Evolutionary conservation across 2,888 invertebrate genomes (phyloP).

Genomic region (Morpho deidamia): DNA sequence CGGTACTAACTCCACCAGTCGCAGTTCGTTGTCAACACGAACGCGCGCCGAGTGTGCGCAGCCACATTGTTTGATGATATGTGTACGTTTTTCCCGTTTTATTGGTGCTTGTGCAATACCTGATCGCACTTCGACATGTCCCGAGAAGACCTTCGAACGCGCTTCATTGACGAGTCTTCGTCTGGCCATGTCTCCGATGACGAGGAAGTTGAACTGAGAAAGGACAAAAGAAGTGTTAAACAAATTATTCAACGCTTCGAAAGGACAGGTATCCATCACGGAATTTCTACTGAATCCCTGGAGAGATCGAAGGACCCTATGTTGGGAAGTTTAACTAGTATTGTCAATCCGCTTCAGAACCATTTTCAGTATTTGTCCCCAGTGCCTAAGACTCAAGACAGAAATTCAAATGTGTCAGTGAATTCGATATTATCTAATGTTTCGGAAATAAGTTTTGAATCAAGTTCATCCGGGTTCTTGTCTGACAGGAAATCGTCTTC

Average conservation of each 20-base stretch:
- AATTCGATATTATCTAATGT: conserved; percentile 71
- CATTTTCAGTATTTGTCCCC: conserved; percentile 62
- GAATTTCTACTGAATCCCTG: conserved; percentile 57
- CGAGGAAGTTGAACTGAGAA: conserved; percentile 56
- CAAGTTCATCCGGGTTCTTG: conserved; percentile 71
- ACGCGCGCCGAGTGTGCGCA: conserved; percentile 54
- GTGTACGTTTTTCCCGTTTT: conserved; percentile 47
- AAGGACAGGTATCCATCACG: conserved; percentile 46
- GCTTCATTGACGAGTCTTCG: conserved; percentile 44
- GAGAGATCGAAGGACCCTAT: conserved; percentile 50
- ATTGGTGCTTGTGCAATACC: conserved; percentile 51
- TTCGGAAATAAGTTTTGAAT: conserved; percentile 66
- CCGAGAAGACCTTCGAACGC: conserved; percentile 55
- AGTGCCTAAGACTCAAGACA: conserved; percentile 57
- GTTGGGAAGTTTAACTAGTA: conserved; percentile 60
- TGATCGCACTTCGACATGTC: conserved; percentile 54
- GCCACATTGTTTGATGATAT: conserved; percentile 53
- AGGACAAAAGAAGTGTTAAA: conserved; percentile 57
- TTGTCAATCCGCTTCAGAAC: conserved; percentile 58
- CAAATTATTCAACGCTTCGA: conserved; percentile 70
- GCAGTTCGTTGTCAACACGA: conserved; percentile 45
- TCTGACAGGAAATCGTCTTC: conserved; percentile 62
- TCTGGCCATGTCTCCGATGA: conserved; percentile 53
- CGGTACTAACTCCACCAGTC: conserved; percentile 55
- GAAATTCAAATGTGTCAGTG: conserved; percentile 69